Evolutionary conservation across 2,113 vertebrate species (phyloP), one percentile per base, ranked within the genome.

Genomic region (Podarcis muralis): DNA sequence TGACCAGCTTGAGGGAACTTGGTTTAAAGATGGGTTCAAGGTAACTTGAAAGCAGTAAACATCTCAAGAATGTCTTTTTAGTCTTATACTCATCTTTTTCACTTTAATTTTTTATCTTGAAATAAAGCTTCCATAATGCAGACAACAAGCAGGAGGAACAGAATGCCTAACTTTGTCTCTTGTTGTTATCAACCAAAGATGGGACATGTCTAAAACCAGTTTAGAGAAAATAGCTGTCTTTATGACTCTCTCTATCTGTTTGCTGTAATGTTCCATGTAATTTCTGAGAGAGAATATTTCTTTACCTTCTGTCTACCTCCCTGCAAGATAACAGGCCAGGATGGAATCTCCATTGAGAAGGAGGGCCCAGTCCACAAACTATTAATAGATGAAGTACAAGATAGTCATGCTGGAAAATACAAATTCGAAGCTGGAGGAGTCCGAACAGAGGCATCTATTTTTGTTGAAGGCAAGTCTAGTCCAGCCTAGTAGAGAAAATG

Each of bases 11-110:
- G 96, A 97, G 0, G 98, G 96, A 27, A 76, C 95, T 83, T 98
- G 98, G 98, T 98, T 97, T 94, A 98, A 98, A 90, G 97, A 98
- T 69, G 98, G 98, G 4, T 91, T 95, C 43, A 95, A 98, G 97
- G 98, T 32, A 22, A 11, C 69, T 89, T 65, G 20, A 84, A 27
- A 78, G 35, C 62, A 87, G 16, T 40, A 77, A 77, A 25, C 37
- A 65, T 65, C n/a, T 62, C 32, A 32, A 65, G 18, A 35, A 65
- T 22, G 13, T 12, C 37, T 43, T 40, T 62, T 75, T 11, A 75
- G 37, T n/a, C 5, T 6, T 59, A 35, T 30, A 20, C 15, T n/a
- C 37, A 72, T 72, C 59, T 62, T 62, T 62, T 62, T 16, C 32
- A 22, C n/a, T 72, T 74, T 20, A 84, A 7, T 53, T 2, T 57